phyloP scores from a whole-genome alignment of 2,888 invertebrate species.

The Eristalis arbustorum region DNA sequence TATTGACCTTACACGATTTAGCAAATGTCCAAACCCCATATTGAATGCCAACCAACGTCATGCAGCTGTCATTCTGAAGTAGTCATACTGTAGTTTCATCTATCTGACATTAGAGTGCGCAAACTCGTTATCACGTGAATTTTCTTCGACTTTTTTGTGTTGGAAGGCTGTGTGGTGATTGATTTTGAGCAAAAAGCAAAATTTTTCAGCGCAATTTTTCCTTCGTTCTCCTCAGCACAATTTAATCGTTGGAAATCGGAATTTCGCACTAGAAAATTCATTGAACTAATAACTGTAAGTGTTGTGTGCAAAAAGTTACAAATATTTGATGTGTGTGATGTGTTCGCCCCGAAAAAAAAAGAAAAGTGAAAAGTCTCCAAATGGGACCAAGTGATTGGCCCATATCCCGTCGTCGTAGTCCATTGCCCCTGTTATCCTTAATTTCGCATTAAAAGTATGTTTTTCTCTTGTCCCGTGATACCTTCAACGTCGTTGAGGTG shows the following conservation, averaged over 20 bases:
- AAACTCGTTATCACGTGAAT: conserved; percentile 84
- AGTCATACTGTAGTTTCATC: conserved; percentile 37
- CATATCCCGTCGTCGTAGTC: conserved; percentile 5
- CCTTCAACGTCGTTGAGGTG: neutral
- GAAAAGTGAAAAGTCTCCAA: conserved; percentile 24
- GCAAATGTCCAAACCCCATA: neutral
- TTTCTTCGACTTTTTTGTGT: conserved; percentile 79
- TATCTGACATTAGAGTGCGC: conserved; percentile 81
- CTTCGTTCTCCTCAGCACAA: conserved; percentile 66
- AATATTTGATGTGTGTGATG: conserved; percentile 26
- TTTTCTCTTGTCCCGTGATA: neutral
- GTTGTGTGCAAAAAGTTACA: conserved; percentile 44
- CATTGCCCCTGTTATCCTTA: conserved; percentile 21
- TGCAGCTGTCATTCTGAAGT: conserved; percentile 34
- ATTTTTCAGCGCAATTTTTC: conserved; percentile 72
- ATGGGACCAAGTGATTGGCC: neutral
- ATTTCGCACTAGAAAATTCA: conserved; percentile 52
- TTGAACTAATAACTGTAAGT: conserved; percentile 64
- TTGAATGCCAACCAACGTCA: neutral
- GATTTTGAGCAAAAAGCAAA: conserved; percentile 72
- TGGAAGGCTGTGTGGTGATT: conserved; percentile 80
- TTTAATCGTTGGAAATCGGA: conserved; percentile 60
- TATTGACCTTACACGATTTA: neutral
- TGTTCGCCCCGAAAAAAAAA: neutral
- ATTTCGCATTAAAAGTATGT: neutral